Evolutionary conservation across 2,797 vertebrate species (phyloP).

Genomic region (Todus mexicanus): DNA sequence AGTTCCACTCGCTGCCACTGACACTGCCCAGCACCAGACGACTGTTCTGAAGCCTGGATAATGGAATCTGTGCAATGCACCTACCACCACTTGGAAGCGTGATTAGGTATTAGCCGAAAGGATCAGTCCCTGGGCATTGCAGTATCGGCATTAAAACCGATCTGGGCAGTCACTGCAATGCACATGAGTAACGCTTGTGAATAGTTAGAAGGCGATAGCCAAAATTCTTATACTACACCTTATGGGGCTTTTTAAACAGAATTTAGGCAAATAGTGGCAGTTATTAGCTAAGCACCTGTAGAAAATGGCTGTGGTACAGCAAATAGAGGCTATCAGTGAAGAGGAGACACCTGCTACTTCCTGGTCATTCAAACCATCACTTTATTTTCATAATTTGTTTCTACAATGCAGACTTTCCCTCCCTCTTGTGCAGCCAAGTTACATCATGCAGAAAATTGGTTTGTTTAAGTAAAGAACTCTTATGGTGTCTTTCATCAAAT

Average conservation of each 20-base stretch:
- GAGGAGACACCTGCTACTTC: background rate
- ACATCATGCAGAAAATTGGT: conserved; percentile 43
- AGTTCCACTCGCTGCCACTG: background rate
- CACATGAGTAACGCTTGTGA: fast-evolving
- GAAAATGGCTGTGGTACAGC: background rate
- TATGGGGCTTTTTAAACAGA: background rate
- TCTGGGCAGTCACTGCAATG: background rate
- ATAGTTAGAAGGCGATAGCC: background rate
- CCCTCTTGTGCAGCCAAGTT: background rate
- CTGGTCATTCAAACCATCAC: background rate
- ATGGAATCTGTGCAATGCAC: background rate
- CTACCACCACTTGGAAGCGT: background rate
- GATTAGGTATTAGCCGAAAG: background rate
- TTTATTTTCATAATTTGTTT: background rate
- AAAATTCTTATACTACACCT: background rate
- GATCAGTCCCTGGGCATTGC: background rate
- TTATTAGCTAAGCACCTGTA: background rate
- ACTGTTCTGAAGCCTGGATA: background rate
- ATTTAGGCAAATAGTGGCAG: background rate
- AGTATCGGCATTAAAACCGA: background rate
- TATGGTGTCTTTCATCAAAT: background rate
- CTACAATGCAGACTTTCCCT: background rate
- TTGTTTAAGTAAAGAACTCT: conserved; percentile 37
- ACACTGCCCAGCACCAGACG: background rate
- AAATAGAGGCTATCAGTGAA: background rate